Conservation (phyloP, 2,797 vertebrate genomes). For the Lagorchestes hirsutus region DNA sequence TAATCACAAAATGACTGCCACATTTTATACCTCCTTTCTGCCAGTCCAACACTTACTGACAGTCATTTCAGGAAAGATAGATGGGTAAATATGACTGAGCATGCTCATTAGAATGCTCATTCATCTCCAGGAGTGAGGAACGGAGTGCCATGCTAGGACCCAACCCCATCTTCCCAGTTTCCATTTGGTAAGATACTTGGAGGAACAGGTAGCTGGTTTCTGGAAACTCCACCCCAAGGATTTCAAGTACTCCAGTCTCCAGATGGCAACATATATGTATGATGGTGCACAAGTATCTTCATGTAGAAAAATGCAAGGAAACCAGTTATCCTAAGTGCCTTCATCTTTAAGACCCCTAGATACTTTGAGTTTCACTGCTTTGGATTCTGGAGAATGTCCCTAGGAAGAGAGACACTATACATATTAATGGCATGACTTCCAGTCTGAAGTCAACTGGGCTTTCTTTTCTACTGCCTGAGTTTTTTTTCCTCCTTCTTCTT, state of each 20-base stretch:
- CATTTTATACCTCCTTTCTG: background rate
- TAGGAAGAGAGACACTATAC: constrained; percentile 46
- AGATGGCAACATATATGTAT: background rate
- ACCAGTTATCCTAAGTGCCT: constrained; percentile 14
- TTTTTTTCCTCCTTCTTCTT: constrained; percentile 64
- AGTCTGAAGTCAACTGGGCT: constrained; percentile 56
- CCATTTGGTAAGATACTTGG: constrained; percentile 17
- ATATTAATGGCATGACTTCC: constrained; percentile 32
- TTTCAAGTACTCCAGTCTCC: constrained; percentile 5
- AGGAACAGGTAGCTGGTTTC: constrained; percentile 31
- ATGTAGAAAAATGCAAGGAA: constrained; percentile 9
- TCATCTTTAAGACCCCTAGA: constrained; percentile 5
- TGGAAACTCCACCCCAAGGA: constrained; percentile 2
- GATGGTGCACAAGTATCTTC: background rate
- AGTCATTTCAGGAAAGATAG: background rate
- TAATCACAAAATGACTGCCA: background rate
- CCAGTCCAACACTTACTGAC: background rate
- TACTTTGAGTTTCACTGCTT: constrained; percentile 2
- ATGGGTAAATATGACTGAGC: background rate
- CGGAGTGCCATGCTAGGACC: background rate
- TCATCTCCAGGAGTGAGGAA: constrained; percentile 6
- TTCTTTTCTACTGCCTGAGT: constrained; percentile 11
- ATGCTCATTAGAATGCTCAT: background rate
- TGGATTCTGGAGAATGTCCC: constrained; percentile 4
- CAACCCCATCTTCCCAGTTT: background rate